phyloP scores from a whole-genome alignment of 2,888 invertebrate species.

The Tricholauxania praeusta region DNA sequence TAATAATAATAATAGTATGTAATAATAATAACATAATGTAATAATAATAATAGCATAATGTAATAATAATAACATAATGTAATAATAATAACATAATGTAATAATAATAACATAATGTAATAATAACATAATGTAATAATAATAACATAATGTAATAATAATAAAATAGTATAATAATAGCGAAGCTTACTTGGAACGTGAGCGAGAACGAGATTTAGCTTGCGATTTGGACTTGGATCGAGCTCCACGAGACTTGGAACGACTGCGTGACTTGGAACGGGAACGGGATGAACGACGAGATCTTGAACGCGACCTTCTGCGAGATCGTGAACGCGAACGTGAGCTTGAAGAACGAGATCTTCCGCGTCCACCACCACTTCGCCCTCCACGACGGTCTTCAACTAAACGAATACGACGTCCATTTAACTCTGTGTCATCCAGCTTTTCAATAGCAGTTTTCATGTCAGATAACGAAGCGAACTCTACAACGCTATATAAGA shows the following conservation, averaged over 20 bases:
- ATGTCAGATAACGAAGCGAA: conserved; percentile 95
- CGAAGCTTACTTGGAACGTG: conserved; percentile 79
- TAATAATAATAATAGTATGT: no score
- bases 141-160: no score
- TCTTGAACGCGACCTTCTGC: conserved; percentile 73
- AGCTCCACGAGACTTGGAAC: conserved; percentile 70
- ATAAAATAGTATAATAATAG: no score
- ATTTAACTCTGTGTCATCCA: conserved; percentile 96
- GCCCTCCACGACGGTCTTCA: conserved; percentile 84
- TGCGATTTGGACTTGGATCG: conserved; percentile 76
- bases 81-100: no score
- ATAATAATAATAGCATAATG: no score
- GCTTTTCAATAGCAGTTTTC: conserved; percentile 95
- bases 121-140: no score
- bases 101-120: no score
- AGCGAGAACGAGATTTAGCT: conserved; percentile 82
- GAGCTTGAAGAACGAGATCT: conserved; percentile 82
- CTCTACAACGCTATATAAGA: conserved; percentile 86
- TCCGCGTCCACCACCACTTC: conserved; percentile 70
- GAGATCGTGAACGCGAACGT: conserved; percentile 78
- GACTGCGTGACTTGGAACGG: conserved; percentile 70
- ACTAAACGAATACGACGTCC: conserved; percentile 92
- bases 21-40: no score
- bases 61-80: no score
- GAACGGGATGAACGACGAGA: conserved; percentile 69